Percentiles rank a stretch among this genome's conserved stretches.
Conservation (phyloP, 2,888 invertebrate species). For the Phrixothrix hirtus region DNA sequence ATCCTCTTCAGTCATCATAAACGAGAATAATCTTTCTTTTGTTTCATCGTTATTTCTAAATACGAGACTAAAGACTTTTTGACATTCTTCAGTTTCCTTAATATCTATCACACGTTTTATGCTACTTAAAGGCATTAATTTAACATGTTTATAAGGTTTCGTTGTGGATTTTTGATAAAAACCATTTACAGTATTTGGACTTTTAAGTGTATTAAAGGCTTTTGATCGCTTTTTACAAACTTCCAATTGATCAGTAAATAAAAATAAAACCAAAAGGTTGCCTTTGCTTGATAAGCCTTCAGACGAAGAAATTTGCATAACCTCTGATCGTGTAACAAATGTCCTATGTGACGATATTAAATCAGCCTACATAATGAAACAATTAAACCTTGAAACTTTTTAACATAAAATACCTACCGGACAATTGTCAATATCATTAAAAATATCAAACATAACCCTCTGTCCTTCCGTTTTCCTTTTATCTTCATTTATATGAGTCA, state of each 20-base stretch:
- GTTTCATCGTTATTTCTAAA: conserved; percentile 83
- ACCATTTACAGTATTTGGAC: conserved; percentile 64
- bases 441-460: conserved; percentile 94
- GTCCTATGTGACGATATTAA: conserved; percentile 90
- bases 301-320: conserved; percentile 73
- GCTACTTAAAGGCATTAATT: conserved; percentile 83
- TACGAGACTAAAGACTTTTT: conserved; percentile 87
- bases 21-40: conserved; percentile 87
- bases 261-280: conserved; percentile 78
- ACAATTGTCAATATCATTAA: conserved; percentile 97
- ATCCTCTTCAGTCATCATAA: conserved; percentile 82
- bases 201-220: conserved; percentile 70
- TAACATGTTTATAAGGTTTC: conserved; percentile 90
- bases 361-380: conserved; percentile 67
- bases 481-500: conserved; percentile 97
- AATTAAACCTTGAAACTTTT: neutral
- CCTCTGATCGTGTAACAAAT: conserved; percentile 86
- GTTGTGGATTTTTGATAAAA: conserved; percentile 61
- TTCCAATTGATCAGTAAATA: conserved; percentile 94
- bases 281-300: conserved; percentile 85
- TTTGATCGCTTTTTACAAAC: conserved; percentile 87
- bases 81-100: conserved; percentile 84
- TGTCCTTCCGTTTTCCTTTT: conserved; percentile 95
- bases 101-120: conserved; percentile 92
- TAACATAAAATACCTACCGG: conserved; percentile 66